Evolutionary conservation across 1,140 invertebrate species (phyloP), one percentile per base, ranked within the genome.

Genomic region (Chrysomallon squamiferum): DNA sequence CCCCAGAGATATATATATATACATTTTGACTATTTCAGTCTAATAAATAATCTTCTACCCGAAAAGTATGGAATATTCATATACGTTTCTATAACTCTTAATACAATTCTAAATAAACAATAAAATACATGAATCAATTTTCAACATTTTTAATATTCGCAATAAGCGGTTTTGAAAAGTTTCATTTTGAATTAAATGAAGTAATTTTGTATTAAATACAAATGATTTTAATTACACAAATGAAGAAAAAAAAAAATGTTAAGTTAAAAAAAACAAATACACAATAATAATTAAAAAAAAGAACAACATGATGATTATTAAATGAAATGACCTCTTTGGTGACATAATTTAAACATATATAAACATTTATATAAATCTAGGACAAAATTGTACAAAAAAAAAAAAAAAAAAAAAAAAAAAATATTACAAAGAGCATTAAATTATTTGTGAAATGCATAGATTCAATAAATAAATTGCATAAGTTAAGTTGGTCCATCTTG

Each of bases 151-250:
- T 25, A 27, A 54, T 54, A 54, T 18, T 27, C 50, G 50, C 50
- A 54, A 54, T 54, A 54, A 54, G 50, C 50, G 50, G 29, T 54
- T 54, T 25, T 20, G n/a, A 18, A 27, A 27, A 54, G 29, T 54
- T 27, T 54, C 29, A 27, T 54, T 47, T 54, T 54, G 22, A 54
- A 27, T 54, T 54, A 54, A 25, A 54, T 54, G 29, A 25, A 27
- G 15, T 27, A 54, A 30, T 54, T 54, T 20, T 54, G 50, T 54
- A 54, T 54, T 54, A 54, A 54, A 54, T 54, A 54, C 50, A 54
- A 54, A 54, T 30, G 29, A 54, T 54, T 18, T 15, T 27, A 54
- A 54, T 54, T 54, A 30, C 25, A 54, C 50, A 54, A 54, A 54
- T 54, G 50, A 54, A 54, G 25, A 22, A 27, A 54, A 54, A 27